Evolutionary conservation across 2,113 vertebrate genomes (phyloP).

Genomic region (Cathartes aura): DNA sequence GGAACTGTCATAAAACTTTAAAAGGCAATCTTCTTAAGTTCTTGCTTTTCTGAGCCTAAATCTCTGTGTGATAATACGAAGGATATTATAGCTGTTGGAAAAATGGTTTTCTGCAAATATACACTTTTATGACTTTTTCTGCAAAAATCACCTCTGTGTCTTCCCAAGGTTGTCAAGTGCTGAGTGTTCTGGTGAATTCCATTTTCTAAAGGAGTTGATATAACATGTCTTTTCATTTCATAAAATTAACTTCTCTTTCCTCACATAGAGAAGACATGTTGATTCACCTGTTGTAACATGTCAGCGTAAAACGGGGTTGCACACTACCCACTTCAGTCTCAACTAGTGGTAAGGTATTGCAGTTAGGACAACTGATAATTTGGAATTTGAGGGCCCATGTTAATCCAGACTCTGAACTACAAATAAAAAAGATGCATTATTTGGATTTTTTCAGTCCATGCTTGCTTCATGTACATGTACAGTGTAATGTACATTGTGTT

Average conservation of each 20-base stretch:
- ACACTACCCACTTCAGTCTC: fast-evolving
- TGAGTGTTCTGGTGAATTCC: neutral
- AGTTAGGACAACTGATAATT: neutral
- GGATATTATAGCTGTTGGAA: neutral
- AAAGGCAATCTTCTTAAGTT: neutral
- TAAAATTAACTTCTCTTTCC: neutral
- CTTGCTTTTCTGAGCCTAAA: neutral
- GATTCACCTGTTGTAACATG: neutral
- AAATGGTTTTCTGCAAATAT: neutral
- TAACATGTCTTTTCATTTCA: neutral
- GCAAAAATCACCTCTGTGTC: neutral
- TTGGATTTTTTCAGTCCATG: neutral
- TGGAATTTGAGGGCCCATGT: neutral
- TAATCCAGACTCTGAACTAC: neutral
- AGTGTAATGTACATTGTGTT: neutral
- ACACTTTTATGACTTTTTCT: neutral
- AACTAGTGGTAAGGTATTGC: neutral
- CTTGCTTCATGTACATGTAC: neutral
- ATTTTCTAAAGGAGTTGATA: neutral
- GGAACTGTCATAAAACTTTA: neutral
- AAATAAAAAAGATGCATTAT: neutral
- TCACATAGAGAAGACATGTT: neutral
- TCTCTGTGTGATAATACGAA: neutral
- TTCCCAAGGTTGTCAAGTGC: neutral
- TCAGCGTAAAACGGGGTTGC: neutral